Base-by-base conservation (phyloP, 37 sponge, comb jelly and placozoan species). In the Lycopodina hypogea region DNA sequence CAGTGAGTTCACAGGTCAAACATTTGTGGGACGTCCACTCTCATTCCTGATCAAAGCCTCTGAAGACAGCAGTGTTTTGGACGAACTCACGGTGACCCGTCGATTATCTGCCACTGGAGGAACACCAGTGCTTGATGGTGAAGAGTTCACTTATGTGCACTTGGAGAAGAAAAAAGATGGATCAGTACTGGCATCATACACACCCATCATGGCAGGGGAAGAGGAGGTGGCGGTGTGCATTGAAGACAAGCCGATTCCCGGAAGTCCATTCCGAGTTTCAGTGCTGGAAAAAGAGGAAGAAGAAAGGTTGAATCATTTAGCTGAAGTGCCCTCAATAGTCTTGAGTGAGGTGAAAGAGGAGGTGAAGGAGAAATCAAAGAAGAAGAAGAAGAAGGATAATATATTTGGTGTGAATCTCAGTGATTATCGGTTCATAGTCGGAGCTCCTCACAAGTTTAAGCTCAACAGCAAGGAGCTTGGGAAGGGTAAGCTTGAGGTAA, bases 381-480 rank as follows among this genome's bases (percentile, higher is more conserved):
- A 40, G 21, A 42, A 42, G 18, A 36, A 41, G 32, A 63, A 56
- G 30, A 28, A 36, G 2, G 57, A 37, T 3, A 74, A 56, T 33
- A 53, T 90, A 1, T 39, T 74, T 37, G 88, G 92, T 4, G 74
- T 92, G 3, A 78, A 92, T 58, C 73, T 92, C 4, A 71, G 77
- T 0, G 56, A 56, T 41, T 76, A 72, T 22, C 66, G 51, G 22
- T 92, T 87, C 69, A 32, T 79, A 15, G 85, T 92, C 57, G 92
- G 88, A 15, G 69, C 60, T 39, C 67, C 81, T 17, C 65, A 76
- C 45, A 76, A 81, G 34, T 87, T 87, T 68, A 92, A 92, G 39
- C 80, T 87, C 32, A 84, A 92, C 74, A 84, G 88, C 77, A 88
- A 92, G 4, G 88, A 83, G 18, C 57, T 87, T n/a, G 92, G 92